Conservation (phyloP, 2,113 vertebrate genomes). For the Gnathonemus longibarbis region DNA sequence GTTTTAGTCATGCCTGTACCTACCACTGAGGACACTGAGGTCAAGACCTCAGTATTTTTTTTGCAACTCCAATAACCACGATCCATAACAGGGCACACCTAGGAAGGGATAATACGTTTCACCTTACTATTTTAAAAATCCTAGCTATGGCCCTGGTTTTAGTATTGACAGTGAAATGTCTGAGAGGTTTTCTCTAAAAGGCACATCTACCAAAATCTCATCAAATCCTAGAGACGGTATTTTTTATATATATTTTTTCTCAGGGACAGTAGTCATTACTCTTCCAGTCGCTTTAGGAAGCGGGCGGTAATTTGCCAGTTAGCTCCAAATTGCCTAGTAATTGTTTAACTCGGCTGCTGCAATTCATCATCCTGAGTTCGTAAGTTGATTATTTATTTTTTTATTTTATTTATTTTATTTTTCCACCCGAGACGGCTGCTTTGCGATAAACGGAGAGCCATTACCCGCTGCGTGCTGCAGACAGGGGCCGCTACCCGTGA, state of each 20-base stretch:
- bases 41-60: not conserved
- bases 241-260: conserved; percentile 19
- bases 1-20: not conserved
- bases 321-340: conserved; percentile 49
- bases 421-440: conserved; percentile 20
- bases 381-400: conserved; percentile 28
- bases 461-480: not conserved
- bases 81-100: not conserved
- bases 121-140: not conserved
- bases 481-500: conserved; percentile 42
- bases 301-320: conserved; percentile 37
- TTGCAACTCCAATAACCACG: not conserved
- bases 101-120: not conserved
- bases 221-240: conserved; percentile 1
- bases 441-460: not conserved
- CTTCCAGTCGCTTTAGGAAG: conserved; percentile 35
- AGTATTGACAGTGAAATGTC: not conserved
- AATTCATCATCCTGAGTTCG: conserved; percentile 60
- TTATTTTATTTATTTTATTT: not conserved
- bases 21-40: not conserved
- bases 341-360: conserved; percentile 52
- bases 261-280: conserved; percentile 38
- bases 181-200: not conserved
- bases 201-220: not conserved
- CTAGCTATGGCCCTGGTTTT: not conserved